phyloP scores from a whole-genome alignment of 2,797 vertebrate species.

The Pangasius macronema region DNA sequence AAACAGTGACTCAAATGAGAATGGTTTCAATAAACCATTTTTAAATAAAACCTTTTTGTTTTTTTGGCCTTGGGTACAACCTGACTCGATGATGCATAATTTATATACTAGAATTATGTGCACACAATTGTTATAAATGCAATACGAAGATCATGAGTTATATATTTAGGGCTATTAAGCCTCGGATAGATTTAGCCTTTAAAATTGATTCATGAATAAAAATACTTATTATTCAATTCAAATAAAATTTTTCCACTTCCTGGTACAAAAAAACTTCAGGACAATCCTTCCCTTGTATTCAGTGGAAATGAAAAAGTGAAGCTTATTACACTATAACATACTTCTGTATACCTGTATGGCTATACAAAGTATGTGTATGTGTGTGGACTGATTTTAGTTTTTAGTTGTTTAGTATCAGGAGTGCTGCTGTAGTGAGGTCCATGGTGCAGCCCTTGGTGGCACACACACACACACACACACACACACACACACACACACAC shows the following conservation, averaged over 20 bases:
- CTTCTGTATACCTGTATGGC: background rate
- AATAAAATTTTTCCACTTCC: background rate
- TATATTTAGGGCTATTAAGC: background rate
- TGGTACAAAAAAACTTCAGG: conserved; percentile 1
- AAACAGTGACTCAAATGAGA: background rate
- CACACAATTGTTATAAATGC: background rate
- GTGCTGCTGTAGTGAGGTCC: background rate
- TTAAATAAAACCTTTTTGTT: background rate
- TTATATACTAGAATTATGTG: background rate
- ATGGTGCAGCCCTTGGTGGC: background rate
- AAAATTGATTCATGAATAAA: background rate
- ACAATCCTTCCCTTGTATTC: conserved; percentile 8
- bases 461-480: background rate
- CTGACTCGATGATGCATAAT: background rate
- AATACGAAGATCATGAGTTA: background rate
- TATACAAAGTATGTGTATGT: background rate
- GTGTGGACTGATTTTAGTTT: background rate
- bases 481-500: conserved; percentile 25
- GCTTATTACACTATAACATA: background rate
- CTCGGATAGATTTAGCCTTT: background rate
- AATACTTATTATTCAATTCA: conserved; percentile 1
- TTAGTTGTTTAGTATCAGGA: background rate
- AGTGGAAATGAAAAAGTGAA: background rate
- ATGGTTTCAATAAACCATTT: background rate
- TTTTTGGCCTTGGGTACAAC: background rate